phyloP scores from a whole-genome alignment of 1,140 invertebrate genomes.

The Telenomus remus region DNA sequence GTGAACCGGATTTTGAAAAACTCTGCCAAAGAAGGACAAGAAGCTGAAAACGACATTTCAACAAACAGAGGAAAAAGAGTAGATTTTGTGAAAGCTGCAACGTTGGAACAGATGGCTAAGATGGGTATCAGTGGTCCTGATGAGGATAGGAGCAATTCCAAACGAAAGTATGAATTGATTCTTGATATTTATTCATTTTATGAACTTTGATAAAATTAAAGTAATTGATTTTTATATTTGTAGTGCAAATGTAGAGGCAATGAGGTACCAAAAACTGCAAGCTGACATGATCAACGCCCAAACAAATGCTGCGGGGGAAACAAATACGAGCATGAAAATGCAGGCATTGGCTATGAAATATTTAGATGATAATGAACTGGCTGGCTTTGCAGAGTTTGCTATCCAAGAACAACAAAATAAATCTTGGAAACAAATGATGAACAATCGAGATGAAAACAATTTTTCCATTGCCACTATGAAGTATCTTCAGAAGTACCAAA shows the following conservation, averaged over 20 bases:
- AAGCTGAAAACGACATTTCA: constrained; percentile 50
- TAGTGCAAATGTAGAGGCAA: constrained; percentile 73
- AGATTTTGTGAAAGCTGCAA: constrained; percentile 73
- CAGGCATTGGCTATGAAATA: constrained; percentile 81
- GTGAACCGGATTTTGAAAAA: constrained; percentile 76
- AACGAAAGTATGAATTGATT: constrained; percentile 47
- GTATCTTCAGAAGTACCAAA: constrained; percentile 81
- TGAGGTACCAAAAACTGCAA: constrained; percentile 65
- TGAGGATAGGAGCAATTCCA: constrained; percentile 57
- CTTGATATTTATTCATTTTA: constrained; percentile 5
- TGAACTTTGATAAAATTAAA: not conserved
- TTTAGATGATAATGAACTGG: constrained; percentile 76
- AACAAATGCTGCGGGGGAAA: constrained; percentile 64
- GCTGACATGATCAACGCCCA: constrained; percentile 62
- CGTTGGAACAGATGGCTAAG: constrained; percentile 74
- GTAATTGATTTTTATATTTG: too few relatives aligned
- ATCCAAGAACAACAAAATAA: constrained; percentile 62
- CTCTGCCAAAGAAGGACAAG: constrained; percentile 43
- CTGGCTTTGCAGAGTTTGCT: constrained; percentile 70
- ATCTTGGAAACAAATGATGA: constrained; percentile 62
- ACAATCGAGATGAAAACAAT: constrained; percentile 69
- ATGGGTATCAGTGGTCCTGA: constrained; percentile 73
- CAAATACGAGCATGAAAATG: constrained; percentile 79
- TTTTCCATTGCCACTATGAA: constrained; percentile 81
- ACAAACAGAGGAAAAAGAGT: constrained; percentile 58